Evolutionary conservation across 2,888 invertebrate genomes (phyloP), one percentile per base, ranked within the genome.

Genomic region (Phymatocera aterrima): DNA sequence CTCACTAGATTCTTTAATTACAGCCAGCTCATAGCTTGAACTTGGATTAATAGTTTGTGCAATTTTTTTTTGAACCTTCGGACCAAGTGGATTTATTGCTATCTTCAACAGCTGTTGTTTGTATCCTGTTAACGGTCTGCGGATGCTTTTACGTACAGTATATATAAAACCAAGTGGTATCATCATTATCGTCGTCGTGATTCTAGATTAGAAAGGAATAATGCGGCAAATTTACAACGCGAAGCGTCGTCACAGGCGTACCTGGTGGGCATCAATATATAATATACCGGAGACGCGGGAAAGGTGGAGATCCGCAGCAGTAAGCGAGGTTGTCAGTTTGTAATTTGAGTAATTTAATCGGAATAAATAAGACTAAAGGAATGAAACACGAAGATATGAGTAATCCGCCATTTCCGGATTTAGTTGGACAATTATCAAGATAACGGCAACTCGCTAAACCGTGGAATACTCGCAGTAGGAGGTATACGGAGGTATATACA

Each of bases 271-370:
- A 43, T 43, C 40, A 21, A 15, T 40, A 60, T 28, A 18, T 18
- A 24, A 21, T 31, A 65, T 65, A 43, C 24, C 12, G 34, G 2
- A n/a, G 0, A 37, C 12, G 18, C 70, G 70, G 51, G 51, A 72
- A 72, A 72, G 51, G 72, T 72, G 72, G 72, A 51, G 80, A 80
- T 68, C 74, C 46, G 78, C 72, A 6, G 40, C 51, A 77, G n/a
- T n/a, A n/a, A n/a, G n/a, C n/a, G n/a, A 65, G 77, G 70, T 43
- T 75, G 37, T 43, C 15, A 57, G 64, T 75, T 72, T 79, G 78
- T 78, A 80, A 79, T 80, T 79, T 79, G 79, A 80, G 80, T 79
- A 79, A 80, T 80, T 78, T 77, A 65, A 80, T 80, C 80, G 75
- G 51, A 72, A 79, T 77, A 10, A 72, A 51, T n/a, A 68, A 24